Evolutionary conservation across 2,113 vertebrate genomes (phyloP), one percentile per base, ranked within the genome.

Genomic region (Lasiurus cinereus): DNA sequence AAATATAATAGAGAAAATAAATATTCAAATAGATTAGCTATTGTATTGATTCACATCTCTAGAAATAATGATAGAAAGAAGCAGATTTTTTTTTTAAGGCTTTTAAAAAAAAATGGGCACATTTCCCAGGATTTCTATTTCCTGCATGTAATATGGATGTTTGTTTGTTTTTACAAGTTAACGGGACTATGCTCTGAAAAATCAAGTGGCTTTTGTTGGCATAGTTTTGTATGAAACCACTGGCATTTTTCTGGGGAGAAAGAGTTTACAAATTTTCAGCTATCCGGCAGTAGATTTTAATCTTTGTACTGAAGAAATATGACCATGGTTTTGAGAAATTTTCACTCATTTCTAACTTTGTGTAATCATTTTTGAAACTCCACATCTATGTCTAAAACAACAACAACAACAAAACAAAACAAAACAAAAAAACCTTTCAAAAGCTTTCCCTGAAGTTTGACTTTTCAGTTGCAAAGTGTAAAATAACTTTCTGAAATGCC

Each of bases 151-250:
- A 59, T 66, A 50, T 46, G 14, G 1, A 74, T 91, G 43, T 69
- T 91, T 93, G 66, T 67, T 88, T 97, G 79, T 83, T 96, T 94
- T 95, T 64, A 66, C 62, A 90, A 92, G 77, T 84, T 92, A 96
- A n/a, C 3, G 13, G 83, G 88, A 85, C 85, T 31, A 67, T 11
- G n/a, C 24, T 93, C 46, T 74, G 59, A 80, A 96, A 87, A 92
- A 78, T 70, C 67, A 48, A 66, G 52, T 92, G 50, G n/a, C 36
- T 94, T 56, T 56, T 82, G 1, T 85, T 94, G 77, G 43, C 46
- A 62, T 79, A 74, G 39, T 3, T 92, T 76, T 33, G 8, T 77
- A 8, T 79, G n/a, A 91, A 94, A 84, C 48, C 64, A 79, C 83
- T 91, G 66, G 3, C 29, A 52, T 78, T 74, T 88, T 36, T 88